A percentile compares a stretch with the other conserved stretches of the same genome.
phyloP scores from a whole-genome alignment of 2,113 vertebrate genomes.

The Brevimyrus niger region DNA sequence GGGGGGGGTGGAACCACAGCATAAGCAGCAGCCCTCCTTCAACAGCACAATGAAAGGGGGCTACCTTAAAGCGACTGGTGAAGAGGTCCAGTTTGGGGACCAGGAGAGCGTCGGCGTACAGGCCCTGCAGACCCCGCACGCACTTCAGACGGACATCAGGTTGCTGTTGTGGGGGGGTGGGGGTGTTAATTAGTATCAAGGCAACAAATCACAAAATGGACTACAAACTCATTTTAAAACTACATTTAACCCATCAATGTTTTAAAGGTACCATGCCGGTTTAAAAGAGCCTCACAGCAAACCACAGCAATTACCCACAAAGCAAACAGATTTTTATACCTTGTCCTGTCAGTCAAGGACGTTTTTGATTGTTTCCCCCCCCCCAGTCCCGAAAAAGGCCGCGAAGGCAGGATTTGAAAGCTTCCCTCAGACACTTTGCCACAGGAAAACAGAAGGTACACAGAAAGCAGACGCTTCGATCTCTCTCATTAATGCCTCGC shows the following conservation, averaged over 20 bases:
- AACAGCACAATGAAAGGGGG: neutral
- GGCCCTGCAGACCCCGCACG: conserved; percentile 67
- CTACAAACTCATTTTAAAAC: neutral
- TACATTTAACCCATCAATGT: neutral
- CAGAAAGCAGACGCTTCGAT: neutral
- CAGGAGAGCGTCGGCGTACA: conserved; percentile 67
- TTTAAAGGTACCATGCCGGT: neutral
- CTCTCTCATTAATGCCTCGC: neutral
- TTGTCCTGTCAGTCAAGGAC: neutral
- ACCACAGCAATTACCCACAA: neutral
- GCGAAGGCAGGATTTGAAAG: neutral
- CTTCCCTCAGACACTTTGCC: neutral
- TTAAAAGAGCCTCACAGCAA: neutral
- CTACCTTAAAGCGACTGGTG: conserved; percentile 81
- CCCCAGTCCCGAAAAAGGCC: neutral
- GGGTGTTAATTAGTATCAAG: neutral
- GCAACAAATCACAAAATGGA: neutral
- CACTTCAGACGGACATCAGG: conserved; percentile 81
- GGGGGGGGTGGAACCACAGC: neutral
- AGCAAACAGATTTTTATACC: neutral
- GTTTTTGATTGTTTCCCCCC: neutral
- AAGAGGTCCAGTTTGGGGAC: conserved; percentile 79
- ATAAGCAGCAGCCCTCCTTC: neutral
- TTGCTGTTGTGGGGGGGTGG: conserved; percentile 52
- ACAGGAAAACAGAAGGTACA: neutral